Base-by-base conservation (phyloP, 2,888 invertebrate species). In the Cataglyphis albicans region DNA sequence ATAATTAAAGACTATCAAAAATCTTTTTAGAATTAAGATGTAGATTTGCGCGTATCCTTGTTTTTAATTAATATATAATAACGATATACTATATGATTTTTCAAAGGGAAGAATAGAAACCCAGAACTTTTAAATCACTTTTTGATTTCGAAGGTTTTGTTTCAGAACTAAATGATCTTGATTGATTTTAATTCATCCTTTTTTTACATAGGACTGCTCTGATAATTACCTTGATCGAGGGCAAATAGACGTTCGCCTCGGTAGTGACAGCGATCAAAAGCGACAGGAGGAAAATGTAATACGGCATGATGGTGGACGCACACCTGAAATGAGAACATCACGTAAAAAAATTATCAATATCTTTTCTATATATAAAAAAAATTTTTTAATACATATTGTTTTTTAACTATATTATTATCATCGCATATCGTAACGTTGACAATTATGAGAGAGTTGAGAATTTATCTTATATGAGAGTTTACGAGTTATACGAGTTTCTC, bases 171-270 rank as follows among this genome's bases (percentile, higher is more conserved):
- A 74, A 63, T 61, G n/a, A n/a, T 74, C 18, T 75, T 25, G 25
- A 74, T 68, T 55, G 12, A 48, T 29, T 74, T 52, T 65, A 55
- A 67, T 63, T 82, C 57, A 67, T 55, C 38, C 18, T 25, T 0
- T 67, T 81, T 59, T 29, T 25, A 57, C 9, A 10, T 44, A 68
- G 15, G n/a, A 9, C 7, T 57, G n/a, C 21, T 78, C 15, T 65
- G 12, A 35, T 41, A 55, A 68, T 84, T 91, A 93, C 93, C 92
- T 93, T 92, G 5, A 91, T 84, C 3, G 76, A 63, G 29, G 93
- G 90, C 61, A 91, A 81, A 55, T 92, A 92, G 74, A 91, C 86
- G 4, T 90, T 87, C n/a, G 91, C 92, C 44, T 91, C 91, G 29
- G 85, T 87, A 41, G 86, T 72, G 52, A 86, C 90, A 55, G 89